These are phyloP conservation scores for Smutsia gigantea DNA, from an alignment of 2,797 vertebrate species.

Conservation along the genomic window DNA sequence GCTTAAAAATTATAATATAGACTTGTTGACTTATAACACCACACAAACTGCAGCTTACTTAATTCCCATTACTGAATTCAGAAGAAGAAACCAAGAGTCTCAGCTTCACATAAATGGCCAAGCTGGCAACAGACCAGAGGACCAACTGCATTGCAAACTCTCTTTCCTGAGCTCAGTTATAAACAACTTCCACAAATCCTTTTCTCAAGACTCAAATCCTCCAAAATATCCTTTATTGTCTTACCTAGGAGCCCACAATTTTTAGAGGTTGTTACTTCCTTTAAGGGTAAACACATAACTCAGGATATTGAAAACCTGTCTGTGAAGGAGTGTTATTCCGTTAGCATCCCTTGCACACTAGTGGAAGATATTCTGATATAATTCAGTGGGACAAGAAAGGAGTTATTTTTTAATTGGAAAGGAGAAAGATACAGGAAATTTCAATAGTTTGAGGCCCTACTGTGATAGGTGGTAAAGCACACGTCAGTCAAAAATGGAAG, in stretches of 20 bases:
- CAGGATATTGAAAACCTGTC: background rate
- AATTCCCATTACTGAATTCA: background rate
- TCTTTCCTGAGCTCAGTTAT: background rate
- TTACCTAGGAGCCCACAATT: background rate
- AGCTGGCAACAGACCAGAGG: background rate
- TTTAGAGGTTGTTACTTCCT: background rate
- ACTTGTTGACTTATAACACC: background rate
- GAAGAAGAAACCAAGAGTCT: background rate
- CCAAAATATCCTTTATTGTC: background rate
- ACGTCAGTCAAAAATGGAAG: background rate
- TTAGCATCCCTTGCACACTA: background rate
- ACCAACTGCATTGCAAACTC: background rate
- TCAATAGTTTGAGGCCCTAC: background rate
- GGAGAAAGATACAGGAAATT: background rate
- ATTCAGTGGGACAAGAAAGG: background rate
- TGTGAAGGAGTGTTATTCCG: background rate
- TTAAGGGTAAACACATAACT: background rate
- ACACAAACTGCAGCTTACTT: background rate
- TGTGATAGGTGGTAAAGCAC: background rate
- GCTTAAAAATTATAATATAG: background rate
- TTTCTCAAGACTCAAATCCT: background rate
- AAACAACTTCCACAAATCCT: background rate
- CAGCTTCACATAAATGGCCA: background rate
- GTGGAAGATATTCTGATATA: background rate
- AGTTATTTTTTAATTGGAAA: background rate